Base-by-base conservation (phyloP, 2,797 vertebrate genomes). In the Brachyrhaphis roseni region DNA sequence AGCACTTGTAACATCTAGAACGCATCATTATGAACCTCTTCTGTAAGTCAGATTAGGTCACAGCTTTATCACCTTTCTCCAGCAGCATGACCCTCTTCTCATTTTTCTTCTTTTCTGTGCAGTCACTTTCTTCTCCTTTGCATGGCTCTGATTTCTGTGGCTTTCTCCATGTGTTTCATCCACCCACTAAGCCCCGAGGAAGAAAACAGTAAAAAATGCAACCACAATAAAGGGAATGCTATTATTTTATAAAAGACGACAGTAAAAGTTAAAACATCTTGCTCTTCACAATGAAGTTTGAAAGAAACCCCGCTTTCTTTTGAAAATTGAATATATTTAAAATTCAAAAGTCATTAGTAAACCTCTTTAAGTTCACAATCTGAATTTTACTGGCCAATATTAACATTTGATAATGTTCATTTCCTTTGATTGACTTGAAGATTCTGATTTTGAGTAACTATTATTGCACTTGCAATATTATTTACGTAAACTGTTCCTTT, bases 281-380 rank as follows among this genome's bases (percentile, higher is more conserved):
- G 11, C 16, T 11, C 43, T 62, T 39, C 36, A 47, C 16, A 46
- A 28, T 47, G 23, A 46, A 34, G 16, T 4, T 64, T 64, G 18
- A 41, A n/a, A 41, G 5, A 43, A 41, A 74, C 7, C 26, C 10
- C 0, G 15, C 12, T 57, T 75, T 6, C 0, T 57, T 57, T 43
- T 8, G 53, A 53, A 53, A 53, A 39, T 80, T 71, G 46, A 16
- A 51, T 76, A 28, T 51, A 53, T 80, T 83, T 73, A 78, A 31
- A 80, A 84, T 77, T 85, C 71, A 88, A 70, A 88, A 84, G 84
- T 92, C 79, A 76, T 18, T 26, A 26, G 26, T 26, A 53, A 49
- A 73, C 5, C 12, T 36, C 31, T 45, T 41, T 28, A 45, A 45
- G 11, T 45, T 23, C 64, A 41, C 4, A 39, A 41, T 68, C 64